A percentile compares a stretch with the other conserved stretches of the same genome.
Conservation (phyloP, 1,140 invertebrate species). For the Euschistus heros region DNA sequence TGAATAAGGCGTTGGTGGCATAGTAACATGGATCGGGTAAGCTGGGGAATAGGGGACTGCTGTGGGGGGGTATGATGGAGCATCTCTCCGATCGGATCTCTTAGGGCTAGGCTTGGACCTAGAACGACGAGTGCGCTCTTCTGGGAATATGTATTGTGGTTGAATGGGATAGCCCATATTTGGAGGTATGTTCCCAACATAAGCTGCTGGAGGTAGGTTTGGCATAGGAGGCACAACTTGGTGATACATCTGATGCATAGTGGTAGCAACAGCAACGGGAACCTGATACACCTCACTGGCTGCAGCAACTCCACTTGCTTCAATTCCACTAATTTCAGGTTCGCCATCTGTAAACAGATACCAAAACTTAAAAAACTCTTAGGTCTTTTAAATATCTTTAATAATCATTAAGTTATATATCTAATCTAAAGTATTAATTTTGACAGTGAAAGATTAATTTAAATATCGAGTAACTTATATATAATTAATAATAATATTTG, state of each 20-base stretch:
- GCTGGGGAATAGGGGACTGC: background rate
- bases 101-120: slow-evolving; percentile 10
- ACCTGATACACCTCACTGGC: slow-evolving; percentile 12
- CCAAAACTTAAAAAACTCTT: background rate
- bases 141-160: background rate
- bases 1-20: slow-evolving; percentile 10
- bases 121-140: background rate
- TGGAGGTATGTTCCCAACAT: slow-evolving; percentile 1
- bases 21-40: slow-evolving; percentile 7
- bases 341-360: slow-evolving; percentile 4
- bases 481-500: too few species aligned
- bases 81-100: slow-evolving; percentile 2
- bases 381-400: background rate
- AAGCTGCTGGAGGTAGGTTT: slow-evolving; percentile 8
- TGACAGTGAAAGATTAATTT: background rate
- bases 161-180: background rate
- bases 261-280: slow-evolving; percentile 14
- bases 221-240: slow-evolving; percentile 14
- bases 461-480: too few species aligned
- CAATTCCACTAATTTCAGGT: slow-evolving; percentile 5
- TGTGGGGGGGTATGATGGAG: background rate
- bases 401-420: background rate
- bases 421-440: background rate
- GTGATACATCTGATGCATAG: slow-evolving; percentile 19
- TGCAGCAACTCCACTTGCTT: slow-evolving; percentile 3